Percentiles rank a stretch among this genome's conserved stretches.
Conservation (phyloP, 2,888 invertebrate species). For the Caenorhabditis plicata region DNA sequence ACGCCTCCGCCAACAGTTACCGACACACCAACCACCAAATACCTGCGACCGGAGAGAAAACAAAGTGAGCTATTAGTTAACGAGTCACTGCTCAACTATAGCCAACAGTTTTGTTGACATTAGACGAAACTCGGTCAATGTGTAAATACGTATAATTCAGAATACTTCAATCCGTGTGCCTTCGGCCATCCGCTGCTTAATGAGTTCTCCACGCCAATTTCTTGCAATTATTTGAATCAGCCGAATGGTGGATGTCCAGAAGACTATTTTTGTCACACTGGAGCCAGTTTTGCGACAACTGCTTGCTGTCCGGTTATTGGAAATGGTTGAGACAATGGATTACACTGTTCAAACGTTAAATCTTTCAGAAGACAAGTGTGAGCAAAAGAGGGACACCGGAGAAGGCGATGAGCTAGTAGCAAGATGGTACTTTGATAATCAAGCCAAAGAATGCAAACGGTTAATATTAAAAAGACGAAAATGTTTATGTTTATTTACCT, state of each 20-base stretch:
- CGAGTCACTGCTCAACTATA: no score
- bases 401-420: conserved; percentile 59
- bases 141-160: conserved; percentile 14
- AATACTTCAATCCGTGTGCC: conserved; percentile 58
- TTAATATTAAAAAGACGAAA: no score
- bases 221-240: conserved; percentile 59
- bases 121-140: background rate
- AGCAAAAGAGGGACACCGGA: conserved; percentile 48
- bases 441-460: conserved; percentile 53
- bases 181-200: conserved; percentile 56
- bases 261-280: conserved; percentile 48
- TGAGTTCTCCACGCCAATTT: conserved; percentile 57
- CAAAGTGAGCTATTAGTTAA: no score
- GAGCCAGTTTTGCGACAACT: conserved; percentile 57
- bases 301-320: conserved; percentile 64
- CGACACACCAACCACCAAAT: conserved; percentile 29
- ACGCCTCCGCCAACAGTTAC: conserved; percentile 25
- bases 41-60: conserved; percentile 44
- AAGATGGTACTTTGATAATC: conserved; percentile 61
- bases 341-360: no score
- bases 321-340: no score
- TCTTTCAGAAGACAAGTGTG: conserved; percentile 45
- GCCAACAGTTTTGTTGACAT: background rate
- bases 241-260: conserved; percentile 64
- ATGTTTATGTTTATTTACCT: no score